Evolutionary conservation across 1,140 invertebrate genomes (phyloP).

Genomic region (Drosophila carrolli): DNA sequence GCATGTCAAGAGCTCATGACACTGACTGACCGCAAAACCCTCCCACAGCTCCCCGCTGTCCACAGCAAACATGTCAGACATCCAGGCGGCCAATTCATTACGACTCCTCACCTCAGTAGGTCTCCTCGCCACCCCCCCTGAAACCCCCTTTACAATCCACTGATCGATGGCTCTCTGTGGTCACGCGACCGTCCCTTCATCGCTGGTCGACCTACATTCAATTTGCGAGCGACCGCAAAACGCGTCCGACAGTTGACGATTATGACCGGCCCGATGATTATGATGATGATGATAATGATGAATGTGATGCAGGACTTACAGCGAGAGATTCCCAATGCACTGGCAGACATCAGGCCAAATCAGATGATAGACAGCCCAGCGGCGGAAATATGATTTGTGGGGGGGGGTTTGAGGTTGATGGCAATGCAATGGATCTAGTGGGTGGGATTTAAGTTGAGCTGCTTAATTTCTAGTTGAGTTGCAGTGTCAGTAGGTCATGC

Average conservation of each 20-base stretch:
- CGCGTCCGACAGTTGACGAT: slow-evolving; percentile 78
- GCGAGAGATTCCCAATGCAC: slow-evolving; percentile 24
- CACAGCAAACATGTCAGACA: slow-evolving; percentile 59
- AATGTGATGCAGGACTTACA: slow-evolving; percentile 30
- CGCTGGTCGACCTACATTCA: slow-evolving; percentile 74
- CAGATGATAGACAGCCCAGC: slow-evolving; percentile 14
- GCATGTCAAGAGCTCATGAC: slow-evolving; percentile 61
- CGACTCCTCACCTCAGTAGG: slow-evolving; percentile 28
- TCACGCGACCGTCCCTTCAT: slow-evolving; percentile 65
- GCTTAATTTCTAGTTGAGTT: slow-evolving; percentile 20
- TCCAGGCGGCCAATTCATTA: slow-evolving; percentile 68
- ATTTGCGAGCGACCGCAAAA: slow-evolving; percentile 77
- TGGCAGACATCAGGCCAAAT: slow-evolving; percentile 29
- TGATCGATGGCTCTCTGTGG: slow-evolving; percentile 76
- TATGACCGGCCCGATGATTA: slow-evolving; percentile 38
- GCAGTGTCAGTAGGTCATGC: slow-evolving; percentile 59
- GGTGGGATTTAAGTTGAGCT: slow-evolving; percentile 24
- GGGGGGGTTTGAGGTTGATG: slow-evolving; percentile 6
- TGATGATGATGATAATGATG: slow-evolving; percentile 33
- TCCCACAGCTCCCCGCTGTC: slow-evolving; percentile 13
- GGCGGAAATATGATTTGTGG: slow-evolving; percentile 39
- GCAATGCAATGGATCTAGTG: slow-evolving; percentile 17
- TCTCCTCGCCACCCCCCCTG: neutral
- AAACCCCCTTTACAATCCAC: slow-evolving; percentile 38
- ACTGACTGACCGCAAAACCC: slow-evolving; percentile 53